These are phyloP conservation scores for Pseudochirops cupreus DNA, from an alignment of 2,797 vertebrate genomes.

Conservation along the genomic window DNA sequence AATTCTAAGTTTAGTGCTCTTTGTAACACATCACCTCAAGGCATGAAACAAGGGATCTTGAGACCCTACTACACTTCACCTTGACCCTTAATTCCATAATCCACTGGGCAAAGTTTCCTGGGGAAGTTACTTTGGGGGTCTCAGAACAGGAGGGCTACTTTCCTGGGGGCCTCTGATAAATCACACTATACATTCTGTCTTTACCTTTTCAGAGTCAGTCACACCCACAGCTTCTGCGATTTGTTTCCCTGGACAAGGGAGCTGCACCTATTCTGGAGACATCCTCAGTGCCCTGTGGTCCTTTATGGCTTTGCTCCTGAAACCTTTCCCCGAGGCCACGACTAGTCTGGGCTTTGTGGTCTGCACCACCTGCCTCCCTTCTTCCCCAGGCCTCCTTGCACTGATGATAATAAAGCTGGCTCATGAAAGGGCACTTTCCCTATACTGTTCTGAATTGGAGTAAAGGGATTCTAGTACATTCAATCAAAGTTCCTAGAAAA, in stretches of 20 bases:
- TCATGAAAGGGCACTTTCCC: not conserved
- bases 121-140: not conserved
- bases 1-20: not conserved
- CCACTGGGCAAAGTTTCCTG: not conserved
- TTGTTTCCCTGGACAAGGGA: not conserved
- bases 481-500: not conserved
- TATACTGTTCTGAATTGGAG: not conserved
- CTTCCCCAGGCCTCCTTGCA: not conserved
- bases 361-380: not conserved
- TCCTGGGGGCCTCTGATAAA: not conserved
- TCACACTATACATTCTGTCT: not conserved
- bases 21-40: not conserved
- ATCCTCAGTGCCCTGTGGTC: not conserved
- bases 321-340: not conserved
- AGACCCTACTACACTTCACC: not conserved
- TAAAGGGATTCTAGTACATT: not conserved
- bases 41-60: not conserved
- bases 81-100: not conserved
- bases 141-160: not conserved
- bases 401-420: constrained; percentile 40
- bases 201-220: constrained; percentile 55
- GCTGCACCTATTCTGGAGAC: not conserved
- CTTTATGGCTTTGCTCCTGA: not conserved
- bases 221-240: fast-evolving
- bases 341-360: not conserved